These are phyloP conservation scores for Gnathochromis pfefferi DNA, from an alignment of 2,113 vertebrate genomes.

Conservation along the genomic window DNA sequence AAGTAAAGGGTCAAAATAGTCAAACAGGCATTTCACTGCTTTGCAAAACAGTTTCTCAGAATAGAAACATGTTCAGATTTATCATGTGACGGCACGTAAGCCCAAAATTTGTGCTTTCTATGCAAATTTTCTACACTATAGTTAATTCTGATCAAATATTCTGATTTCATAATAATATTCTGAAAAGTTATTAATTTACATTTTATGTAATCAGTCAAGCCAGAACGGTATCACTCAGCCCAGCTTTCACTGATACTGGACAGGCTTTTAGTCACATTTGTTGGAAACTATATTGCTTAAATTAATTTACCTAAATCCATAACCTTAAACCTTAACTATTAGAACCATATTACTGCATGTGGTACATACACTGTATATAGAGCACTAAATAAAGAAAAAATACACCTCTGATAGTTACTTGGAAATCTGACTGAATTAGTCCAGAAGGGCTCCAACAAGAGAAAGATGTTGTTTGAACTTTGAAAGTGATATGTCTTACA, in stretches of 20 bases:
- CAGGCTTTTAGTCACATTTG: background rate
- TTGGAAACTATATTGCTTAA: background rate
- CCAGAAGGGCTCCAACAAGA: background rate
- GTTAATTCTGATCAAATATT: background rate
- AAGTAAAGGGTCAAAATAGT: background rate
- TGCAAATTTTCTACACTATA: background rate
- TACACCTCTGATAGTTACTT: background rate
- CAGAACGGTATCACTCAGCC: background rate
- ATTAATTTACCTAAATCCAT: background rate
- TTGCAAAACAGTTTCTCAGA: background rate
- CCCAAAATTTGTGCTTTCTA: background rate
- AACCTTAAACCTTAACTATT: background rate
- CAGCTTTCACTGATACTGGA: background rate
- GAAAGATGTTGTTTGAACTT: background rate
- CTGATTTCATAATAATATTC: background rate
- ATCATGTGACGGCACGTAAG: background rate
- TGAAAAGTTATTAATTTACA: background rate
- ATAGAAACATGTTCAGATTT: background rate
- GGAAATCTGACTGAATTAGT: background rate
- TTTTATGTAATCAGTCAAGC: background rate
- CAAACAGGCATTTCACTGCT: rapidly evolving
- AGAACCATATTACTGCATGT: background rate
- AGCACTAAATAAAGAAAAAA: background rate
- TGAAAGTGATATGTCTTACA: background rate
- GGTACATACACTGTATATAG: background rate